These are phyloP conservation scores for Drosophila sucinea DNA, from an alignment of 1,140 invertebrate genomes.

Conservation along the genomic window DNA sequence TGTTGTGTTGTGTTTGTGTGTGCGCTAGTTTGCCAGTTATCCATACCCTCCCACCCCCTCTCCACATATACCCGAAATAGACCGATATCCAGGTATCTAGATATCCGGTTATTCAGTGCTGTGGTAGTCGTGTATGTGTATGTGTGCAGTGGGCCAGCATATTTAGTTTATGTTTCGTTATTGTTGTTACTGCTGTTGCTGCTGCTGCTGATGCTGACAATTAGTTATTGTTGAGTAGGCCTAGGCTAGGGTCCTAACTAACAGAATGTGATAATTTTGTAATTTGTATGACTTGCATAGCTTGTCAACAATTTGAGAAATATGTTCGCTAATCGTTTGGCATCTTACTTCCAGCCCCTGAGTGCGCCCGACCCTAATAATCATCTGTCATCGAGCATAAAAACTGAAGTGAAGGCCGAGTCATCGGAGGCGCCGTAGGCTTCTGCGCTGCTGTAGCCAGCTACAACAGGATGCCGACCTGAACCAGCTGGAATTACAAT, in stretches of 20 bases:
- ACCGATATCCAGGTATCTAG: constrained; percentile 25
- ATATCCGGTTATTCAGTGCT: constrained; percentile 23
- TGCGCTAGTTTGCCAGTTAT: constrained; percentile 43
- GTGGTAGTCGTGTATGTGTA: constrained; percentile 55
- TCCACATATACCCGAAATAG: constrained; percentile 1
- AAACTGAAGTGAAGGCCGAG: constrained; percentile 77
- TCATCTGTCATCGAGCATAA: constrained; percentile 77
- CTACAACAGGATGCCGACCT: constrained; percentile 40
- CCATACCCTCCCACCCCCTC: neutral
- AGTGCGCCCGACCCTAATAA: constrained; percentile 83
- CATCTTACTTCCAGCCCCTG: constrained; percentile 79
- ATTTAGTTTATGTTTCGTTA: constrained; percentile 56
- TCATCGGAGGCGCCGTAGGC: constrained; percentile 79
- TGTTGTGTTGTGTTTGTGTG: constrained; percentile 66
- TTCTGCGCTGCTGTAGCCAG: constrained; percentile 33
- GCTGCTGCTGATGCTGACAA: constrained; percentile 29
- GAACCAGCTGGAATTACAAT: constrained; percentile 53
- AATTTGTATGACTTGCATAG: constrained; percentile 8
- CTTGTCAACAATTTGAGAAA: neutral
- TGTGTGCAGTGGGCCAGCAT: constrained; percentile 36
- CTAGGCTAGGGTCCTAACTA: constrained; percentile 62
- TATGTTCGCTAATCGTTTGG: constrained; percentile 42
- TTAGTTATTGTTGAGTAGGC: constrained; percentile 42
- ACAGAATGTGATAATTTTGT: constrained; percentile 14
- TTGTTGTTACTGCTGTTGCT: constrained; percentile 14